A percentile compares a stretch with the other conserved stretches of the same genome.
These are phyloP conservation scores for Danio kyathit DNA, from an alignment of 2,797 vertebrate genomes.

Conservation along the genomic window DNA sequence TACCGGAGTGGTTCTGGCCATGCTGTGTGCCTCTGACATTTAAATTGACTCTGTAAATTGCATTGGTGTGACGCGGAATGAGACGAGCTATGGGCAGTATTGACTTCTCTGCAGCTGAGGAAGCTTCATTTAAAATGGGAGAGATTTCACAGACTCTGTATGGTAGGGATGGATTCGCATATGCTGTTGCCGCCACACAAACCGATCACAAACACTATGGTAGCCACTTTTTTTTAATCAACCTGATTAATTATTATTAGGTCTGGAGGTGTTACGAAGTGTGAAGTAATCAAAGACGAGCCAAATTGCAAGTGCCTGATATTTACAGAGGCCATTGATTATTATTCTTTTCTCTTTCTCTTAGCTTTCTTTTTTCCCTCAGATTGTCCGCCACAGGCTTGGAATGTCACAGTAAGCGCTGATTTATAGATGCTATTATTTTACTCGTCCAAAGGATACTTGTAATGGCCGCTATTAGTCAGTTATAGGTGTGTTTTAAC, in stretches of 20 bases:
- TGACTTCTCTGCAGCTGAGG: conserved; percentile 39
- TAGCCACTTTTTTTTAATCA: conserved; percentile 14
- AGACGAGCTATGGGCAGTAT: conserved; percentile 41
- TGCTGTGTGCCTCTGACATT: conserved; percentile 46
- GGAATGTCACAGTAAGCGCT: conserved; percentile 17
- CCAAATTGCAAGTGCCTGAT: conserved; percentile 3
- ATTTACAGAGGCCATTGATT: conserved; percentile 27
- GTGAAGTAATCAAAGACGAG: conserved; percentile 32
- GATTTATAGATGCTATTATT: conserved; percentile 50
- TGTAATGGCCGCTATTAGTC: conserved; percentile 51
- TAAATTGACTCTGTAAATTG: conserved; percentile 48
- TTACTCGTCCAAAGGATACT: conserved; percentile 42
- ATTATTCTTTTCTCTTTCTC: conserved; percentile 22
- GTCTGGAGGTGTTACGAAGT: conserved; percentile 2
- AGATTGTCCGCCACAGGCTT: conserved; percentile 12
- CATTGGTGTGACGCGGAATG: conserved; percentile 34
- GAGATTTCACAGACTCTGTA: conserved; percentile 23
- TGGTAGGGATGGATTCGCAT: conserved; percentile 1
- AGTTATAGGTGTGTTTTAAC: conserved; percentile 50
- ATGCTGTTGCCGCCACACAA: conserved; percentile 6
- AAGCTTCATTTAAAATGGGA: conserved; percentile 44
- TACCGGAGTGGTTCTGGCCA: conserved; percentile 25
- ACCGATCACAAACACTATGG: conserved; percentile 4
- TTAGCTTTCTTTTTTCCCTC: background rate
- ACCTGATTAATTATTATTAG: conserved; percentile 23